Percentiles rank a stretch among this genome's conserved stretches.
phyloP scores from a whole-genome alignment of 2,888 invertebrate genomes.

The Dendrolimus houi region DNA sequence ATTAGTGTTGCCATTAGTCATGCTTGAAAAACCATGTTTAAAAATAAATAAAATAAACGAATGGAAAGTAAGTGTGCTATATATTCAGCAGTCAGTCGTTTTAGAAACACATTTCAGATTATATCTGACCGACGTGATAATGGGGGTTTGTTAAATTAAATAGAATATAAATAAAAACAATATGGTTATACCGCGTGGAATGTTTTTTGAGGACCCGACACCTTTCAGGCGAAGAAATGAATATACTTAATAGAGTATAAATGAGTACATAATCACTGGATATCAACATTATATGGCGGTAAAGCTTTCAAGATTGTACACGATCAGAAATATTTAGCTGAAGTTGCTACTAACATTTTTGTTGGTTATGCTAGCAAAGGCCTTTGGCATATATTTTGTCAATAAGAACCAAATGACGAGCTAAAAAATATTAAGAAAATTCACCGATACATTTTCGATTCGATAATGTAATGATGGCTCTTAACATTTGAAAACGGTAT shows the following conservation, averaged over 20 bases:
- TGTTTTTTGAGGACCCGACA: slow-evolving; percentile 70
- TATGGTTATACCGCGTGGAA: slow-evolving; percentile 72
- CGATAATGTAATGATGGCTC: no score
- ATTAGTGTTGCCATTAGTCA: not conserved
- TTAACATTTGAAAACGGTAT: no score
- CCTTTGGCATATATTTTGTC: no score
- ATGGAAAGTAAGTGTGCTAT: slow-evolving; percentile 8
- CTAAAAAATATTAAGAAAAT: no score
- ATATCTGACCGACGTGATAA: slow-evolving; percentile 47
- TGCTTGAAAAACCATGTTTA: not conserved
- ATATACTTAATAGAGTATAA: not conserved
- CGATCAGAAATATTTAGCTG: not conserved
- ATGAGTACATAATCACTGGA: not conserved
- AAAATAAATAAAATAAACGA: slow-evolving; percentile 18
- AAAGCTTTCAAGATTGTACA: not conserved
- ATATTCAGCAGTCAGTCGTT: slow-evolving; percentile 32
- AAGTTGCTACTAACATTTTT: no score
- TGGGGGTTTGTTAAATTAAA: slow-evolving; percentile 20
- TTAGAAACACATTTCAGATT: slow-evolving; percentile 59
- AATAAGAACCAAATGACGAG: no score
- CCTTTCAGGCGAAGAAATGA: slow-evolving; percentile 66
- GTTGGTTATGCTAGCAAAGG: no score
- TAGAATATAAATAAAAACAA: slow-evolving; percentile 48
- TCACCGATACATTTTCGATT: no score
- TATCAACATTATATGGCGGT: not conserved